phyloP scores from a whole-genome alignment of 2,797 vertebrate species.

The Pterois miles region DNA sequence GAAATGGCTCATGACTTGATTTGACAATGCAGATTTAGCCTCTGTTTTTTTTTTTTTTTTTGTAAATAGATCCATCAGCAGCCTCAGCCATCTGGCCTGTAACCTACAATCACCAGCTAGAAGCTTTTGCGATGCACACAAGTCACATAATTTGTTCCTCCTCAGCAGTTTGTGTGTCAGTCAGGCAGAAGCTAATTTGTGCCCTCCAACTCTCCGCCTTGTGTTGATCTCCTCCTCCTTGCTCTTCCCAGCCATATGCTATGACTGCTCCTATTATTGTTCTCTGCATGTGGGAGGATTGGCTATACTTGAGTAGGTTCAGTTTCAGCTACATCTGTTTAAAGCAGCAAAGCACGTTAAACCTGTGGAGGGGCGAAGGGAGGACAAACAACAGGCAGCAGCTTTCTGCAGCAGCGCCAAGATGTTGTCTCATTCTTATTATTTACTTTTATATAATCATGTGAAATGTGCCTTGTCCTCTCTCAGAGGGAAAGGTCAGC shows the following conservation, averaged over 20 bases:
- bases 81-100: conserved; percentile 52
- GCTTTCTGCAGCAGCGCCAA: not conserved
- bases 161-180: conserved; percentile 56
- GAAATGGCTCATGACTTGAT: conserved; percentile 40
- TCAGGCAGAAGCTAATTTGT: conserved; percentile 40
- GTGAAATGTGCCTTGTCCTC: no score
- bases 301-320: not conserved
- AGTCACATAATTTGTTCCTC: conserved; percentile 39
- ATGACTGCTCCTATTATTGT: conserved; percentile 28
- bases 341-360: not conserved
- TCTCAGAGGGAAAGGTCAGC: not conserved
- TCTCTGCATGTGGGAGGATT: conserved; percentile 34
- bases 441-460: no score
- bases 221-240: conserved; percentile 12
- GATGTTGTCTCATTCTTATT: not conserved
- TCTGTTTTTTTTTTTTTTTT: conserved; percentile 33
- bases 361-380: not conserved
- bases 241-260: conserved; percentile 45
- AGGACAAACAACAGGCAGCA: not conserved
- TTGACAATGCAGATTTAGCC: conserved; percentile 21
- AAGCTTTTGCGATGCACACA: conserved; percentile 30
- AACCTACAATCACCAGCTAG: conserved; percentile 46
- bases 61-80: conserved; percentile 50
- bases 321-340: conserved; percentile 8
- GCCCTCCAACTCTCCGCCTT: not conserved